These are phyloP conservation scores for Danio jaintianensis DNA, from an alignment of 2,797 vertebrate genomes.

Conservation along the genomic window DNA sequence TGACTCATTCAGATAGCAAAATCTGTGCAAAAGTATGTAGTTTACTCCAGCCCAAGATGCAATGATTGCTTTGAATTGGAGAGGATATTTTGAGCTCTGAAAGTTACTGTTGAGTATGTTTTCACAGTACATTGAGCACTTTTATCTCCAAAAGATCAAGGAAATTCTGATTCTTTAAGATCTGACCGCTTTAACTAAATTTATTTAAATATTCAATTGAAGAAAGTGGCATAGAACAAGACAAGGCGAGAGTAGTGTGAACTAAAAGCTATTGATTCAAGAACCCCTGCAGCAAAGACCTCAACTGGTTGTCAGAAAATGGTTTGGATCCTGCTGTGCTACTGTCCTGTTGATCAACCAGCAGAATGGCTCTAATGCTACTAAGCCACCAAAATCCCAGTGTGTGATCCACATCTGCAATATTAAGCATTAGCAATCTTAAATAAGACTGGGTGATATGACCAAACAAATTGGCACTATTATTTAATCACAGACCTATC, in stretches of 20 bases:
- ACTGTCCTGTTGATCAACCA: neutral
- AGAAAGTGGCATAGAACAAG: neutral
- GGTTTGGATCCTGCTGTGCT: neutral
- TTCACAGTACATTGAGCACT: slow-evolving; percentile 28
- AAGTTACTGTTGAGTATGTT: neutral
- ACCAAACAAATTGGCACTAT: too few relatives aligned
- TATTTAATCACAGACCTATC: too few relatives aligned
- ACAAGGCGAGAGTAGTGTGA: neutral
- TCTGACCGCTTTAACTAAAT: neutral
- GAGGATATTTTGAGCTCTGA: slow-evolving; percentile 1
- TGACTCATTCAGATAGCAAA: too few relatives aligned
- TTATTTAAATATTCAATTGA: slow-evolving; percentile 19
- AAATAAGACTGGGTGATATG: too few relatives aligned
- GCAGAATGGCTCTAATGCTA: neutral
- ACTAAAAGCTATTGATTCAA: neutral
- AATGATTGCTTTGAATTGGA: neutral
- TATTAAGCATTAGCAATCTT: too few relatives aligned
- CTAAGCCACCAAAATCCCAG: neutral
- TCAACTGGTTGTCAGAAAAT: neutral
- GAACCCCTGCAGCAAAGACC: slow-evolving; percentile 10
- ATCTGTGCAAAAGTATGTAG: neutral
- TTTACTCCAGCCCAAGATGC: neutral
- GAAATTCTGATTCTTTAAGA: slow-evolving; percentile 14
- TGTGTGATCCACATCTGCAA: neutral
- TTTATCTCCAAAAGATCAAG: slow-evolving; percentile 21